phyloP scores from a whole-genome alignment of 2,888 invertebrate genomes.

The Odontocolon sp. region DNA sequence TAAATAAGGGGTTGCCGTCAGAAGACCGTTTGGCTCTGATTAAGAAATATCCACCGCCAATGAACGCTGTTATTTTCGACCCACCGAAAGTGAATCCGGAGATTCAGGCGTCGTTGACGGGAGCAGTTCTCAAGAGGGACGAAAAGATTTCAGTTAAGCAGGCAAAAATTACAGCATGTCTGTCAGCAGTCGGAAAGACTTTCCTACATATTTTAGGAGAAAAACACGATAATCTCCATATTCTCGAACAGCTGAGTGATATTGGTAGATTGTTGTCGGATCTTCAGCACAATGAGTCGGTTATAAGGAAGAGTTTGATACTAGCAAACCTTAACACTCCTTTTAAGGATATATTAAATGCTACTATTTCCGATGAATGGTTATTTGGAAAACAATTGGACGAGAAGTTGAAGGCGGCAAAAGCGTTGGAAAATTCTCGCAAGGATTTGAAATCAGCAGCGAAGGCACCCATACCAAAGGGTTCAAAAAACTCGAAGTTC shows the following conservation, averaged over 20 bases:
- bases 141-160: constrained; percentile 27
- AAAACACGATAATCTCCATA: background rate
- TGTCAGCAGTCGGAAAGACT: constrained; percentile 1
- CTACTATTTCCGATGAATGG: background rate
- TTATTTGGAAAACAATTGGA: background rate
- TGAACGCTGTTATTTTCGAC: constrained; percentile 26
- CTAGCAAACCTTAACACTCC: constrained; percentile 30
- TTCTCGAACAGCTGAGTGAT: constrained; percentile 13
- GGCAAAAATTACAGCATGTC: constrained; percentile 24
- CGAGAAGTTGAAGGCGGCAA: background rate
- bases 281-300: constrained; percentile 20
- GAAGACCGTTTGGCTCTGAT: constrained; percentile 27
- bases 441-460: background rate
- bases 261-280: constrained; percentile 1
- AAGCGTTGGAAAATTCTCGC: background rate
- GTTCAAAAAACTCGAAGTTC: constrained; percentile 9
- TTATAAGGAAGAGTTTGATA: constrained; percentile 19
- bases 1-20: constrained; percentile 4
- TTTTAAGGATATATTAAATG: constrained; percentile 20
- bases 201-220: background rate
- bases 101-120: constrained; percentile 12
- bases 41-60: constrained; percentile 36
- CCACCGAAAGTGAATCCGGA: constrained; percentile 43
- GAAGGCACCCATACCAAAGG: background rate
- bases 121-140: background rate